Conservation (phyloP, 1,140 invertebrate species). For the Heliothis virescens region DNA sequence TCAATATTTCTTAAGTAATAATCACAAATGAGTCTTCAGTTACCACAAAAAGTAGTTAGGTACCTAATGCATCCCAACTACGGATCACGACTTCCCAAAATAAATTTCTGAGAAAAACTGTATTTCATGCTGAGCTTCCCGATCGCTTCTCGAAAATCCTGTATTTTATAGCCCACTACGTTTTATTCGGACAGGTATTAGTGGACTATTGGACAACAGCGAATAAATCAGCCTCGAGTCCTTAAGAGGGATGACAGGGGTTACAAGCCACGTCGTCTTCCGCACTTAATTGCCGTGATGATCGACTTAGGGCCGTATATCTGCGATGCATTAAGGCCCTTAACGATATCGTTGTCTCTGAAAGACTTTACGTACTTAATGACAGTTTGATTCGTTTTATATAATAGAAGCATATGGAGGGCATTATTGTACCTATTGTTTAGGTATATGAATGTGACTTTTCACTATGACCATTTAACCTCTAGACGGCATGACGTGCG, state of each 20-base stretch:
- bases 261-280: background rate
- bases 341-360: background rate
- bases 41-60: background rate
- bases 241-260: conserved; percentile 33
- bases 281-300: conserved; percentile 17
- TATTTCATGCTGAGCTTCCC: background rate
- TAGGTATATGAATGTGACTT: too few species aligned
- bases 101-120: conserved; percentile 1
- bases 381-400: background rate
- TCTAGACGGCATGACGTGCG: too few species aligned
- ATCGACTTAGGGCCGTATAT: conserved; percentile 21
- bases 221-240: conserved; percentile 22
- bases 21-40: too few species aligned
- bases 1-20: too few species aligned
- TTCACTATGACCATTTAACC: too few species aligned
- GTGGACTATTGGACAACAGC: conserved; percentile 13
- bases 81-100: background rate
- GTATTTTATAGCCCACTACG: conserved; percentile 14
- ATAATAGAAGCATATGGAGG: too few species aligned
- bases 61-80: background rate
- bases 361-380: background rate
- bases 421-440: too few species aligned
- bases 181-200: conserved; percentile 25
- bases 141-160: background rate
- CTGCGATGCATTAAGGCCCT: background rate